Conservation (phyloP, 2,113 vertebrate species). For the Dolichallabes microphthalmus region DNA sequence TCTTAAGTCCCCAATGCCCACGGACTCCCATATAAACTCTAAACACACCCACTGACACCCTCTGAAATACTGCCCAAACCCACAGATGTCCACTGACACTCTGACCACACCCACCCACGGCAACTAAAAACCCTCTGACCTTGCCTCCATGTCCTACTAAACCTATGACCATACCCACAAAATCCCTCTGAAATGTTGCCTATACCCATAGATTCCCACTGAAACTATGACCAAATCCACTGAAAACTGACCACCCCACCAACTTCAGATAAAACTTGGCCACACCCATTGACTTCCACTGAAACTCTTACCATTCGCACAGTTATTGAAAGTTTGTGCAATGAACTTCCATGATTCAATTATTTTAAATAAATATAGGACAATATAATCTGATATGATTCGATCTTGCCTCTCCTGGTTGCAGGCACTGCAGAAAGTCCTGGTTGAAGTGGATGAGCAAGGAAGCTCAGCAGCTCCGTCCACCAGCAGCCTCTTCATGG, state of each 20-base stretch:
- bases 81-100: too few species aligned
- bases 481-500: slow-evolving; percentile 61
- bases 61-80: neutral
- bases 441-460: slow-evolving; percentile 75
- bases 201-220: too few species aligned
- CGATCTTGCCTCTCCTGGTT: neutral
- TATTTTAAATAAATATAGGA: neutral
- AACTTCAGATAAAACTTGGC: neutral
- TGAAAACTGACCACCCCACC: neutral
- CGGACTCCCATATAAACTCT: neutral
- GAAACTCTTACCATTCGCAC: neutral
- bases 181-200: neutral
- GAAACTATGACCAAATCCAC: neutral
- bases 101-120: neutral
- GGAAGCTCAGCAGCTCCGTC: slow-evolving; percentile 63
- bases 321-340: neutral
- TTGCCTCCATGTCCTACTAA: too few species aligned
- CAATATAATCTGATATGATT: neutral
- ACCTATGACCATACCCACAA: neutral
- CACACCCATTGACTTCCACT: neutral
- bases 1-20: neutral
- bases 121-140: too few species aligned
- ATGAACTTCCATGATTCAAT: neutral
- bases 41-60: neutral
- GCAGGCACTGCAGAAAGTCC: slow-evolving; percentile 79